phyloP scores from a whole-genome alignment of 2,797 vertebrate species.

The Masticophis lateralis region DNA sequence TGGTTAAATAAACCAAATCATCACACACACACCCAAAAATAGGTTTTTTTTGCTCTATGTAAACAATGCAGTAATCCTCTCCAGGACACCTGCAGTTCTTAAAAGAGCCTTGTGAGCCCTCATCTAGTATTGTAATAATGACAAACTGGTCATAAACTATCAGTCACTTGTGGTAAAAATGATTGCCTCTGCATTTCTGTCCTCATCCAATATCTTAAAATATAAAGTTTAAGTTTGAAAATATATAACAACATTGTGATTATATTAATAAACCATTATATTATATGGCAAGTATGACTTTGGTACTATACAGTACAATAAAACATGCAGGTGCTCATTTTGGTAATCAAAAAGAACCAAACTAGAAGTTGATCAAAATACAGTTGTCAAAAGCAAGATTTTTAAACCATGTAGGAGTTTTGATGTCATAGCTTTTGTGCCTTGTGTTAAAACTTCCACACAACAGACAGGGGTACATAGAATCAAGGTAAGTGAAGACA shows the following conservation, averaged over 20 bases:
- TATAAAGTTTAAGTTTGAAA: not conserved
- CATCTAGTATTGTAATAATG: not conserved
- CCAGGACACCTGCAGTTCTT: not conserved
- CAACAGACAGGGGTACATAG: not conserved
- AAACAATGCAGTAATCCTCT: not conserved
- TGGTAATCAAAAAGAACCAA: not conserved
- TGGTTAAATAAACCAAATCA: not conserved
- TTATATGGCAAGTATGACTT: not conserved
- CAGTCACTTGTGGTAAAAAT: not conserved
- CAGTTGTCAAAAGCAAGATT: not conserved
- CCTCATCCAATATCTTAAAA: not conserved
- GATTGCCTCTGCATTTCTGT: not conserved
- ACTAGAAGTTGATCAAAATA: not conserved
- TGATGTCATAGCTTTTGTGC: not conserved
- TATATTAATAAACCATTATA: not conserved
- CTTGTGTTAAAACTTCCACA: not conserved
- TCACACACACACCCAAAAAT: not conserved
- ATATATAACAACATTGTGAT: not conserved
- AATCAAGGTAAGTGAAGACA: not conserved
- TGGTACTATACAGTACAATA: not conserved
- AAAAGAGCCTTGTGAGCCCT: not conserved
- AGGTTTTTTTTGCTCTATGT: not conserved
- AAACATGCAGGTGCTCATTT: not conserved
- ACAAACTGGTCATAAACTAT: not conserved
- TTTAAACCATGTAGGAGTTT: not conserved